Base-by-base conservation (phyloP, 2,113 vertebrate species). In the Heterotilapia buettikoferi region DNA sequence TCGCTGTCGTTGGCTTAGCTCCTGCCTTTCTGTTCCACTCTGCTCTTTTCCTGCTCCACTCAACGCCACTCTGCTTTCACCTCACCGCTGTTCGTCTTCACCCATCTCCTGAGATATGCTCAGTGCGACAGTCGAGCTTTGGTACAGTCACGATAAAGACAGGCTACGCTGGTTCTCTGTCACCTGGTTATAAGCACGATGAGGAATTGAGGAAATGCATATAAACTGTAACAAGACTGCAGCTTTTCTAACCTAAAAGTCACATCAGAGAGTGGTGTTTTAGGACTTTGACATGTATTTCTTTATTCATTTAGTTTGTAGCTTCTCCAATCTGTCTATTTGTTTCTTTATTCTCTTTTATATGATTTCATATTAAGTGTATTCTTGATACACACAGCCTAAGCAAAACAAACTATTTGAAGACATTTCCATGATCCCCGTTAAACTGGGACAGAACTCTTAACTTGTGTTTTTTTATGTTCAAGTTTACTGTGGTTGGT, bases 31-130 rank as follows among this genome's bases (percentile, higher is more conserved):
- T 90, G 80, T 88, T 87, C 85, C 57, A 13, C 85, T 87, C 84
- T n/a, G 50, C 61, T 86, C 53, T 89, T 33, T 56, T 71, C 61
- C 90, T 71, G 85, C 76, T 76, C 29, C 85, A 92, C 93, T 94
- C 89, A n/a, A 13, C 54, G 14, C 80, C 80, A 73, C 90, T 88
- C 73, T 43, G 47, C 71, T 84, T 79, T 87, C 85, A 81, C 63
- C 86, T 66, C 33, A 2, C 66, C 19, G 86, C 90, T 84, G 52
- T 80, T 90, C 82, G 68, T 86, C 87, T 50, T 84, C 90, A 82
- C 50, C 45, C 66, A 21, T 38, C 84, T 33, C 56, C 57, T 66
- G 83, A 13, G 33, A 59, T 59, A 33, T 78, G 82, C 40, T 66
- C 80, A 18, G 84, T 2, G 68, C 56, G 47, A 50, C 90, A 40